Evolutionary conservation across 2,797 vertebrate species (phyloP).

Genomic region (Microtus californicus): DNA sequence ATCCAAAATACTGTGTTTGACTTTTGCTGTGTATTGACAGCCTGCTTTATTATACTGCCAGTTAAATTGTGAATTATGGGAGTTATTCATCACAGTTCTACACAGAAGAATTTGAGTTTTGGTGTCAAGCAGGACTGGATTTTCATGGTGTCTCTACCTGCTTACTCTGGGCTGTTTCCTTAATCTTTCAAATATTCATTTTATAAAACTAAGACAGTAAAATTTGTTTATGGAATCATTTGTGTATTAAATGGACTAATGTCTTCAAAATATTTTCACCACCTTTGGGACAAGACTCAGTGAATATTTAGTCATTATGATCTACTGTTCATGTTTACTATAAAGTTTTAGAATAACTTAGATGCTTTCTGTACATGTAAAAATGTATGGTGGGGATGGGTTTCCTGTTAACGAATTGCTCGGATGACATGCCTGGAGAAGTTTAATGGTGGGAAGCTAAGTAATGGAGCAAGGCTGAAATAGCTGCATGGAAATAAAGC

Average conservation of each 20-base stretch:
- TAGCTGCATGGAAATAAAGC: constrained; percentile 84
- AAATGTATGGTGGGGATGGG: not conserved
- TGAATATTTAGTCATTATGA: constrained; percentile 2
- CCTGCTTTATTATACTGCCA: not conserved
- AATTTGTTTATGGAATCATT: constrained; percentile 41
- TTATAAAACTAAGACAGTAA: constrained; percentile 27
- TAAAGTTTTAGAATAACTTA: constrained; percentile 52
- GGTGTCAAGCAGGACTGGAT: constrained; percentile 25
- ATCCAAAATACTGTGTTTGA: constrained; percentile 31
- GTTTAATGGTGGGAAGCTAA: constrained; percentile 72
- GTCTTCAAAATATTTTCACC: not conserved
- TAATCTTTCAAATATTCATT: constrained; percentile 53
- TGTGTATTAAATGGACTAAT: constrained; percentile 23
- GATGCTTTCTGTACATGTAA: constrained; percentile 25
- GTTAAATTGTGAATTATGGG: constrained; percentile 47
- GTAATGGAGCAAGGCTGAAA: constrained; percentile 87
- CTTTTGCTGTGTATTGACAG: constrained; percentile 4
- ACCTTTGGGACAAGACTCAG: not conserved
- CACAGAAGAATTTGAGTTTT: constrained; percentile 21
- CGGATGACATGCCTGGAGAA: constrained; percentile 45
- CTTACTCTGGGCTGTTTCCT: constrained; percentile 7
- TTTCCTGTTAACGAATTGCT: constrained; percentile 28
- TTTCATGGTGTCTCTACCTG: not conserved
- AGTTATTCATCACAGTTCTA: not conserved
- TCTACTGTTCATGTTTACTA: not conserved